Base-by-base conservation (phyloP, 2,113 vertebrate species). In the Tamias sibiricus region DNA sequence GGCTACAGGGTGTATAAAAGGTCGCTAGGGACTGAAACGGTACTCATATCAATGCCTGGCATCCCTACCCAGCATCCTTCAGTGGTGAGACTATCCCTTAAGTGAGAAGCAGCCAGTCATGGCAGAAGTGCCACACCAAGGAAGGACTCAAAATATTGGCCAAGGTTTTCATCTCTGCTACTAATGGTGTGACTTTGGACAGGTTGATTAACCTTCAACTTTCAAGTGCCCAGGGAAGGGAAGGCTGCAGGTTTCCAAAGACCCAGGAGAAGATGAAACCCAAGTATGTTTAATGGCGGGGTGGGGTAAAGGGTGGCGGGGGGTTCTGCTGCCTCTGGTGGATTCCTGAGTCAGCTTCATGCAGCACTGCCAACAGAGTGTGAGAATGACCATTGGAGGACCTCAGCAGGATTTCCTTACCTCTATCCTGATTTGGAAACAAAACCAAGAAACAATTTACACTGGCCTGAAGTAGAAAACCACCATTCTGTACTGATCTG, bases 1-100 rank as follows among this genome's bases (percentile, higher is more conserved):
- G 84, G 35, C 72, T 88, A 35, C 79, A 86, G 57, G 89, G 94
- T 19, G n/a, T 37, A n/a, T n/a, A 77, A 87, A 94, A 95, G 94
- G 95, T 97, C 79, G 89, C 90, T 54, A 44, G 85, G 84, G 62
- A 79, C 59, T 77, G 6, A 62, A 69, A 79, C 5, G 0, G 77
- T 76, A 52, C 66, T 90, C 86, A 37, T 42, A 66, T 79, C 84
- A 77, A 93, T 40, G 82, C 90, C 90, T 87, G 68, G 66, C 83
- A 62, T 92, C 76, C 93, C 72, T 89, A 77, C 76, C 87, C 54
- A 64, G 85, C 28, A 9, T 52, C 68, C 84, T 95, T 37, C 16
- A 69, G 79, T 90, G 89, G 47, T 76, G 28, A 30, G 22, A n/a
- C 69, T 77, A 40, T 81, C 66, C 52, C 47, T 94, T 77, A 35